Percentiles rank a stretch among this genome's conserved stretches.
Evolutionary conservation across 1,140 invertebrate species (phyloP).

Genomic region (Cherax destructor): DNA sequence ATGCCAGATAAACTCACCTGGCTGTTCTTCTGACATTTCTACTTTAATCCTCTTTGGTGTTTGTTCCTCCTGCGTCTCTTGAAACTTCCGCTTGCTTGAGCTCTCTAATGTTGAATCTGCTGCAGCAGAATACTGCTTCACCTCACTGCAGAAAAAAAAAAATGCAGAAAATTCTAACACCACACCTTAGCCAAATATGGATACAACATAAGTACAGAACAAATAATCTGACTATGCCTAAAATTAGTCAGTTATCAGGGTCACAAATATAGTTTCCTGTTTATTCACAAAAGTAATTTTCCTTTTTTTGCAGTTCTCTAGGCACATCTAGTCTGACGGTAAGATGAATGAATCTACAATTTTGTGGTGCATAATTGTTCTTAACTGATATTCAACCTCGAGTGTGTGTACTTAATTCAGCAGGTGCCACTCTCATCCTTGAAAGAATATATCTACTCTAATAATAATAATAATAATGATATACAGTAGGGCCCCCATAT

Average conservation of each 20-base stretch:
- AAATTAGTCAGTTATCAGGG: neutral
- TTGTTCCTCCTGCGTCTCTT: slow-evolving; percentile 72
- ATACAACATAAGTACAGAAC: neutral
- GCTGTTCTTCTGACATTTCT: slow-evolving; percentile 29
- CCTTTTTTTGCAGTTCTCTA: too few relatives aligned
- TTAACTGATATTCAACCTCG: too few relatives aligned
- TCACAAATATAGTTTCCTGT: neutral
- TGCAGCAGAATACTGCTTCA: slow-evolving; percentile 76
- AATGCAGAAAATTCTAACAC: neutral
- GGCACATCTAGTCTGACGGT: too few relatives aligned
- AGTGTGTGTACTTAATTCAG: too few relatives aligned
- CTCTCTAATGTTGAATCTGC: slow-evolving; percentile 77
- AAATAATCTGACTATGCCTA: neutral
- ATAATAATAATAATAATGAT: too few relatives aligned
- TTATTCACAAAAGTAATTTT: too few relatives aligned
- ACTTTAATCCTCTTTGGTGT: slow-evolving; percentile 73
- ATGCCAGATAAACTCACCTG: neutral
- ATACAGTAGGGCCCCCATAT: too few relatives aligned
- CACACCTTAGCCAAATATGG: neutral
- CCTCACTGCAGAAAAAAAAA: slow-evolving; percentile 74
- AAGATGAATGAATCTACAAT: too few relatives aligned
- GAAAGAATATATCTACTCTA: too few relatives aligned
- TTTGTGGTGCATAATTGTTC: too few relatives aligned
- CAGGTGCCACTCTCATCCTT: too few relatives aligned
- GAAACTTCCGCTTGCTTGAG: slow-evolving; percentile 75